phyloP scores from a whole-genome alignment of 2,113 vertebrate genomes.

The Caloenas nicobarica region DNA sequence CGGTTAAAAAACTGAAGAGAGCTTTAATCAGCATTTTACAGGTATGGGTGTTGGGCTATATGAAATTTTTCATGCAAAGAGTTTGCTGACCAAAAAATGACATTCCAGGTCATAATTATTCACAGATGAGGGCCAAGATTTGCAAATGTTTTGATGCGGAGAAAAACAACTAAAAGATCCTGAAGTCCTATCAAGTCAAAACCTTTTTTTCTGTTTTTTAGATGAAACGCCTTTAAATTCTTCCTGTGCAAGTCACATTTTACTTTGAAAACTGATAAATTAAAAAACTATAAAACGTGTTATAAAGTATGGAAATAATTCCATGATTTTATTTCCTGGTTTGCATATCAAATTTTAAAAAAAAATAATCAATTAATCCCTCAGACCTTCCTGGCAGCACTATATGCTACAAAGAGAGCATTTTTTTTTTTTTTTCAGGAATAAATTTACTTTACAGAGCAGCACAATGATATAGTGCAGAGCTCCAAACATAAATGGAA shows the following conservation, averaged over 20 bases:
- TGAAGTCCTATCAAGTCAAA: background rate
- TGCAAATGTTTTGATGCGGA: background rate
- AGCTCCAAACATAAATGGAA: slow-evolving; percentile 52
- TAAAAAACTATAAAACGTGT: background rate
- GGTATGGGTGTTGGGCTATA: background rate
- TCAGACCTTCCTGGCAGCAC: background rate
- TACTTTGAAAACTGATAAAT: background rate
- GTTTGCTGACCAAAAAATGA: background rate
- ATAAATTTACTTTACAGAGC: slow-evolving; percentile 54
- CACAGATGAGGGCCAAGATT: background rate
- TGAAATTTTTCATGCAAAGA: background rate
- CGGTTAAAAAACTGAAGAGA: background rate
- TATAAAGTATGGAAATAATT: background rate
- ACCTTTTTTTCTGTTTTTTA: background rate
- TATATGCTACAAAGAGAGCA: background rate
- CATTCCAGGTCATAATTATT: background rate
- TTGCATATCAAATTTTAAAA: background rate
- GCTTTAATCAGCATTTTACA: background rate
- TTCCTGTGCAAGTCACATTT: background rate
- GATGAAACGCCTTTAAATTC: background rate
- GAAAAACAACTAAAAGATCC: background rate
- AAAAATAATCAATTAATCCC: background rate
- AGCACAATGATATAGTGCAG: slow-evolving; percentile 43
- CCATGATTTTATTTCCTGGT: background rate
- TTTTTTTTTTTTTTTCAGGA: background rate